Percentiles rank a stretch among this genome's conserved stretches.
Conservation (phyloP, 2,113 vertebrate species). For the Paracanthobrama guichenoti region DNA sequence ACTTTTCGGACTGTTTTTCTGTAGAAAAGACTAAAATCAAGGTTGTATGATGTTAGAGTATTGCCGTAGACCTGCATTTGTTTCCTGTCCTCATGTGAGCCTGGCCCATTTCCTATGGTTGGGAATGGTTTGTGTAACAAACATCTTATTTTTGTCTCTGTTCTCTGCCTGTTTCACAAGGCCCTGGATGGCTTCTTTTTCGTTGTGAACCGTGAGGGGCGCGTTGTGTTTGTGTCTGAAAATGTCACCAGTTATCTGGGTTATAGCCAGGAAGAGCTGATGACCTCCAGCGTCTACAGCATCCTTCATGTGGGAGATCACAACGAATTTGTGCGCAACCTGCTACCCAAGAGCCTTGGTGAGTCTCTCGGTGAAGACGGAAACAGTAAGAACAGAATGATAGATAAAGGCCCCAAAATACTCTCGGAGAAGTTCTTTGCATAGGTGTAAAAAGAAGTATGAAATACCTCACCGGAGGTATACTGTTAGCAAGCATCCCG, state of each 20-base stretch:
- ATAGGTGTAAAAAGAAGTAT: too few relatives aligned
- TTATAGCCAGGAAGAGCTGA: conserved; percentile 93
- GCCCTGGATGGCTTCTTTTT: conserved; percentile 95
- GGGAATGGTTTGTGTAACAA: background rate
- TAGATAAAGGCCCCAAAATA: background rate
- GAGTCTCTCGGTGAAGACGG: conserved; percentile 36
- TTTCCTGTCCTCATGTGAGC: background rate
- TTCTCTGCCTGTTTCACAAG: conserved; percentile 64
- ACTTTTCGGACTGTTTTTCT: background rate
- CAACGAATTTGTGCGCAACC: conserved; percentile 90
- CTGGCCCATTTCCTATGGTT: background rate
- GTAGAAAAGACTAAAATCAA: background rate
- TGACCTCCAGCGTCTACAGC: conserved; percentile 96
- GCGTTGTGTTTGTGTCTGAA: conserved; percentile 92
- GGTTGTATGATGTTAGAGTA: background rate
- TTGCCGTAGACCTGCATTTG: background rate
- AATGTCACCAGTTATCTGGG: conserved; percentile 92
- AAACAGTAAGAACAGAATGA: background rate
- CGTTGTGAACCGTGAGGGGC: conserved; percentile 92
- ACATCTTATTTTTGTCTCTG: background rate
- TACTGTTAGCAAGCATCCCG: too few relatives aligned
- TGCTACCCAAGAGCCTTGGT: conserved; percentile 93
- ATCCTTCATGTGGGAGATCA: conserved; percentile 95
- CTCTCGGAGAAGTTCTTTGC: too few relatives aligned
- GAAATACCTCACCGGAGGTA: too few relatives aligned